Conservation (phyloP, 2,113 vertebrate genomes). For the Pteruthius melanotis region DNA sequence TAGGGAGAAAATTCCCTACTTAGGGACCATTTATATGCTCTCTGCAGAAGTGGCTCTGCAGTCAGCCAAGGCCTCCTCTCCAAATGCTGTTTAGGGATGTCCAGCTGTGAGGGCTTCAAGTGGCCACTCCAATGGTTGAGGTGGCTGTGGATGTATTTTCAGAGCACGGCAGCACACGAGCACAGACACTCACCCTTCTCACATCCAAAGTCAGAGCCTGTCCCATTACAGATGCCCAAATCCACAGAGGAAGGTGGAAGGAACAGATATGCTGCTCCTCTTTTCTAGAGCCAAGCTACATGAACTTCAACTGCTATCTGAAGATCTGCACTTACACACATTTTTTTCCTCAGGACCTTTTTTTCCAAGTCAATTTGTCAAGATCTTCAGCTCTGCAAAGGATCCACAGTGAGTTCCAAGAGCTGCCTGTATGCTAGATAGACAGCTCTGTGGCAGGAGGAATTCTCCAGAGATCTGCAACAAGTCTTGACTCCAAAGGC, state of each 20-base stretch:
- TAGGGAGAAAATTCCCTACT: not conserved
- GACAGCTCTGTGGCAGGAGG: not conserved
- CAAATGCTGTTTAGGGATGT: not conserved
- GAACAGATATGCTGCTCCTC: not conserved
- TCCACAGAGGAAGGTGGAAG: not conserved
- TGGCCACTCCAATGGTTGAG: not conserved
- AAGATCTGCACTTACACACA: not conserved
- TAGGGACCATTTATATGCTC: not conserved
- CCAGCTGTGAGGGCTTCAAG: not conserved
- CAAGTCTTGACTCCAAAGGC: not conserved
- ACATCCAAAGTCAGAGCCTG: not conserved
- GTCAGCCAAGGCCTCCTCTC: not conserved
- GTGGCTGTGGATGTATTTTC: not conserved
- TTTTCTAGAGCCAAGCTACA: not conserved
- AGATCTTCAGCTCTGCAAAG: not conserved
- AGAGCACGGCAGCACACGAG: accelerated
- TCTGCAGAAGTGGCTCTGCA: not conserved
- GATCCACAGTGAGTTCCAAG: not conserved
- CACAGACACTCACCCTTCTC: not conserved
- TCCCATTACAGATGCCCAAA: not conserved
- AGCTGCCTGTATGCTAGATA: not conserved
- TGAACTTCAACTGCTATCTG: not conserved
- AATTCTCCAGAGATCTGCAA: not conserved
- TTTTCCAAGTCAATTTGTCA: not conserved
- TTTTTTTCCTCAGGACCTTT: not conserved